phyloP scores from a whole-genome alignment of 2,113 vertebrate genomes.

The Heptranchias perlo region DNA sequence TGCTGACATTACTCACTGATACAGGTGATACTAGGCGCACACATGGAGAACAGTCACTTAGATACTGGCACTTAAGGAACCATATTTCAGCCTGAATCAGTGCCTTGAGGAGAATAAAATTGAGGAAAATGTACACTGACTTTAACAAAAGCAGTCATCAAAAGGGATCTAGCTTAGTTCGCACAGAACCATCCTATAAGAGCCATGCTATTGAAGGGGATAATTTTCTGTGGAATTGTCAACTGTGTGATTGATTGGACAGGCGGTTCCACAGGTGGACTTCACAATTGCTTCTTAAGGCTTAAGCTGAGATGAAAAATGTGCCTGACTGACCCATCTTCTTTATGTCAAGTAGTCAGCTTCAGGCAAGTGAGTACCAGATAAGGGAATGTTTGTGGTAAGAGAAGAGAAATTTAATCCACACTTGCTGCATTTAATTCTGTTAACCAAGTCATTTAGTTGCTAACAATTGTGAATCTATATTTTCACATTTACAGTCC shows the following conservation, averaged over 20 bases:
- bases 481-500: not conserved
- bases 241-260: not conserved
- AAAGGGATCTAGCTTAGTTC: not conserved
- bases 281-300: not conserved
- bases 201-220: not conserved
- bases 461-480: not conserved
- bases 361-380: not conserved
- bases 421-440: not conserved
- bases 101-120: not conserved
- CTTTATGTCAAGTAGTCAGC: not conserved
- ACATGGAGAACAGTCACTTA: not conserved
- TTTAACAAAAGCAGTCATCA: not conserved
- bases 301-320: not conserved
- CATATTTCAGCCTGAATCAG: not conserved
- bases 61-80: not conserved
- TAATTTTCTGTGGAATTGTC: not conserved
- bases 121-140: not conserved
- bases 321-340: not conserved
- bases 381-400: not conserved
- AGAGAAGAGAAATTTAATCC: not conserved
- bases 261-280: not conserved
- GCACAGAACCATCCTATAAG: not conserved
- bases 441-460: not conserved
- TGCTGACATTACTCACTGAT: not conserved
- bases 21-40: not conserved